Evolutionary conservation across 2,797 vertebrate genomes (phyloP).

Genomic region (Squalus acanthias): DNA sequence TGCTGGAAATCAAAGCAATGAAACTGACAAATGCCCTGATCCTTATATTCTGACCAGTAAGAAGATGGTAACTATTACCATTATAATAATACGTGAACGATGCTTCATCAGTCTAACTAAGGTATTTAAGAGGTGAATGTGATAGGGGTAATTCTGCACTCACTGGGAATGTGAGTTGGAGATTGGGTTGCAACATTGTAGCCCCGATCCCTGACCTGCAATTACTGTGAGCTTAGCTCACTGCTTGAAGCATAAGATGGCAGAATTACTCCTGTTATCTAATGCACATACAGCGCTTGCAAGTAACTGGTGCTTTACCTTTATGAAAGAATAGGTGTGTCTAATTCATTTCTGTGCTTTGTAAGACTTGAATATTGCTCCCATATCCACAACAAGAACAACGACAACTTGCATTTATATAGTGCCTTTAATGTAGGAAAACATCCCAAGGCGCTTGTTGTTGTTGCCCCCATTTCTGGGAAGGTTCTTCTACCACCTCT

Average conservation of each 20-base stretch:
- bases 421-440: neutral
- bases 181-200: neutral
- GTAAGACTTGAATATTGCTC: neutral
- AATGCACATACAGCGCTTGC: neutral
- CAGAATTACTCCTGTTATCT: neutral
- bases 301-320: neutral
- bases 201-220: too few species aligned
- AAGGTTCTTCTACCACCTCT: neutral
- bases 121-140: neutral
- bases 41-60: neutral
- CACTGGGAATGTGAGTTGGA: neutral
- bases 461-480: neutral
- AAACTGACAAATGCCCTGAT: neutral
- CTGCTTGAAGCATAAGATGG: neutral
- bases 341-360: neutral
- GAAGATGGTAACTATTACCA: neutral
- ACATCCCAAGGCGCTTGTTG: neutral
- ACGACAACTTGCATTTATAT: neutral
- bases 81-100: neutral
- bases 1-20: neutral
- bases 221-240: neutral
- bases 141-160: neutral
- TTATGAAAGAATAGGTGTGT: neutral
- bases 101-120: neutral
- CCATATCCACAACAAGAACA: neutral